Percentiles rank a stretch among this genome's conserved stretches.
These are phyloP conservation scores for Euzophera pinguis DNA, from an alignment of 2,888 invertebrate genomes.

Conservation along the genomic window DNA sequence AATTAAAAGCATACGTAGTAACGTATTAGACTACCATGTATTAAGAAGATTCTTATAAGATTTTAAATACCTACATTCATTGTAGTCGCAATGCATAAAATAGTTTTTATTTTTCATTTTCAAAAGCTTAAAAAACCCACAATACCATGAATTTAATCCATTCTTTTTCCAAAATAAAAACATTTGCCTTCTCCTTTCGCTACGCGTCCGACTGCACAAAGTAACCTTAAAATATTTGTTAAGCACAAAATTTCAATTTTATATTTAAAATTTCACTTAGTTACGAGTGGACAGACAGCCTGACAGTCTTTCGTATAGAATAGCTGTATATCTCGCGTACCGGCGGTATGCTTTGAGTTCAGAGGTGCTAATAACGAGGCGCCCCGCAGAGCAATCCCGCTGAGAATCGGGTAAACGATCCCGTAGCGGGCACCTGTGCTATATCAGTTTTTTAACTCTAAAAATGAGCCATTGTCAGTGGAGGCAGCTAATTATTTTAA, in stretches of 20 bases:
- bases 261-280: slow-evolving; percentile 51
- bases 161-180: too few species aligned
- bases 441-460: slow-evolving; percentile 14
- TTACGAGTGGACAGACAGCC: slow-evolving; percentile 39
- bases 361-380: slow-evolving; percentile 77
- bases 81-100: too few species aligned
- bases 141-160: too few species aligned
- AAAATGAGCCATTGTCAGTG: slow-evolving; percentile 16
- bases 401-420: slow-evolving; percentile 41
- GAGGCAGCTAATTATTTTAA: slow-evolving; percentile 5
- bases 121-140: too few species aligned
- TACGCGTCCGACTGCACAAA: too few species aligned
- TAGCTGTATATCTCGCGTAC: not conserved
- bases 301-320: slow-evolving; percentile 35
- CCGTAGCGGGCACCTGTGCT: slow-evolving; percentile 27
- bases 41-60: too few species aligned
- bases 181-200: too few species aligned
- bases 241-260: not conserved
- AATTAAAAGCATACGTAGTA: too few species aligned
- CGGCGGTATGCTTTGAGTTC: slow-evolving; percentile 56
- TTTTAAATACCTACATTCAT: too few species aligned
- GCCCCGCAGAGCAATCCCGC: slow-evolving; percentile 68
- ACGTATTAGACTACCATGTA: too few species aligned
- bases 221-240: too few species aligned
- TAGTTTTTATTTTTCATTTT: too few species aligned